phyloP scores from a whole-genome alignment of 2,797 vertebrate species.

The Propithecus perrieri region DNA sequence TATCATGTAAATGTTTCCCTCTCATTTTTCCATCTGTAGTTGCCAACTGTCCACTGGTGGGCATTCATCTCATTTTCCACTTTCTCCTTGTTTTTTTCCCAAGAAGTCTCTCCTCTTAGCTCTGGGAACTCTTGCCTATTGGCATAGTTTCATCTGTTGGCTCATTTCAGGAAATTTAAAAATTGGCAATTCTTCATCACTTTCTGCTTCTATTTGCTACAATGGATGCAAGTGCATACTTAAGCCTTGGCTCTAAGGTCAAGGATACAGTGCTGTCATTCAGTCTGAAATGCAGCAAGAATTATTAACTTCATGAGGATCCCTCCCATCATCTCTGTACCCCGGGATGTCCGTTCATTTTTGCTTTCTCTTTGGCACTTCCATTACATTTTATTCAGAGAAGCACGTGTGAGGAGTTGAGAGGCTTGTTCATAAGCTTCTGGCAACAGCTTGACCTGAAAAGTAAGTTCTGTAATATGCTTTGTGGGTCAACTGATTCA shows the following conservation, averaged over 20 bases:
- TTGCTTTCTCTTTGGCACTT: neutral
- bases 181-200: neutral
- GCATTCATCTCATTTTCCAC: neutral
- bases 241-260: neutral
- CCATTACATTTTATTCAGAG: neutral
- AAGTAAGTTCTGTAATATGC: neutral
- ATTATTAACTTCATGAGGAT: neutral
- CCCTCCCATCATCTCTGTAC: neutral
- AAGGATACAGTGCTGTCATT: fast-evolving
- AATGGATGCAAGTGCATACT: no score
- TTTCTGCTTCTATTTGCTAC: neutral
- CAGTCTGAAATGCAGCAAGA: neutral
- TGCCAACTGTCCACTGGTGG: neutral
- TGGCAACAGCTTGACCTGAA: slow-evolving; percentile 20
- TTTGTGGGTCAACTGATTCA: slow-evolving; percentile 26
- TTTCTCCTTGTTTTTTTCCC: neutral
- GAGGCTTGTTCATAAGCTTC: slow-evolving; percentile 4
- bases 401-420: neutral
- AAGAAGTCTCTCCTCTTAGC: neutral
- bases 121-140: neutral
- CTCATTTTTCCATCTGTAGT: neutral
- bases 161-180: neutral
- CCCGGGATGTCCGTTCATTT: neutral
- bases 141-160: neutral
- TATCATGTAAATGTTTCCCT: neutral